Conservation (phyloP, 2,888 invertebrate genomes). For the Girardia tigrina region DNA sequence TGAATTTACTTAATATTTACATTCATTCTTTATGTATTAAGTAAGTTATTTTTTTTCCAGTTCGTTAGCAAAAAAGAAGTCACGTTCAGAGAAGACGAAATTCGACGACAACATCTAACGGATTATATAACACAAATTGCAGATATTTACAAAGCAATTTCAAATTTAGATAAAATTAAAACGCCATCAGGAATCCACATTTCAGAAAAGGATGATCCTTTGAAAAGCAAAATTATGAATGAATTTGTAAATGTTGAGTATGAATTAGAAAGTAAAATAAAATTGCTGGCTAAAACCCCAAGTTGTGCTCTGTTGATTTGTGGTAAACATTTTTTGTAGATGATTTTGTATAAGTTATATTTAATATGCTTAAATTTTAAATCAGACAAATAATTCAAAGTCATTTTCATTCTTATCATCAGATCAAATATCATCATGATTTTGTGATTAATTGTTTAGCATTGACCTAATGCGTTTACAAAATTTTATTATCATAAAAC, state of each 20-base stretch:
- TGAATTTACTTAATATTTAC: no score
- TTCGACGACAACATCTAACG: neutral
- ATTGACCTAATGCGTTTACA: no score
- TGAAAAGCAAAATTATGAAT: neutral
- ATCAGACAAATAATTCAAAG: no score
- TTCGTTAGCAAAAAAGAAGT: neutral
- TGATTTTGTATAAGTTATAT: no score
- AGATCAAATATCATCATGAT: no score
- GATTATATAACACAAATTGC: neutral
- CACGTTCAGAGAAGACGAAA: neutral
- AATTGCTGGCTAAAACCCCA: neutral
- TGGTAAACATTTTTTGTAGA: no score
- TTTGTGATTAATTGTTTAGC: no score
- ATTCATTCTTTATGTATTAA: no score
- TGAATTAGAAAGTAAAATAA: neutral
- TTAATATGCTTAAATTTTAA: no score
- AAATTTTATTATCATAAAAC: no score
- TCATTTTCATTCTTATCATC: no score
- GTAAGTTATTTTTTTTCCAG: no score
- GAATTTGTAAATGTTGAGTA: neutral
- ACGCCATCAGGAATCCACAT: constrained; percentile 4
- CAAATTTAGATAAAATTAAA: neutral
- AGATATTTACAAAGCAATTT: neutral
- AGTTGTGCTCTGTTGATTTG: neutral
- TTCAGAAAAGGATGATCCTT: constrained; percentile 4